Percentiles rank a stretch among this genome's conserved stretches.
Conservation (phyloP, 1,140 invertebrate species). For the Leptinotarsa lineolata region DNA sequence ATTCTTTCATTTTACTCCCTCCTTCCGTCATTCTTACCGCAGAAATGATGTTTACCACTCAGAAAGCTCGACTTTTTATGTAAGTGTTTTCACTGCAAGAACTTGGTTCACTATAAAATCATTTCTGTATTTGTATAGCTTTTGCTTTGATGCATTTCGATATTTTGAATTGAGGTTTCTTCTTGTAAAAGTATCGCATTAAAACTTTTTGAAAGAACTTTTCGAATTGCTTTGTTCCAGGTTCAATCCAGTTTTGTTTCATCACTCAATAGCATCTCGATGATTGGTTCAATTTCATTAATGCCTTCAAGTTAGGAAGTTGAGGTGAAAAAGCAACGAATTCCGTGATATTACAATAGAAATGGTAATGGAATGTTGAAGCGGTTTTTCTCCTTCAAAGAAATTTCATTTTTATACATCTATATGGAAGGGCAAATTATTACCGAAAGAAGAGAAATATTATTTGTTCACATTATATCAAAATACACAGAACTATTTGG, state of each 20-base stretch:
- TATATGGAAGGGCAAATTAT: too few relatives aligned
- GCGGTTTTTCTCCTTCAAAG: too few relatives aligned
- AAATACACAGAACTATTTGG: too few relatives aligned
- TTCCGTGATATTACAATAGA: too few relatives aligned
- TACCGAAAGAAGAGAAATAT: too few relatives aligned
- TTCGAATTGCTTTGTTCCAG: not conserved
- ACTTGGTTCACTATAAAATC: not conserved
- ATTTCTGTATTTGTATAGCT: not conserved
- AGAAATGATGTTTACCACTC: conserved; percentile 2
- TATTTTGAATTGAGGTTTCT: not conserved
- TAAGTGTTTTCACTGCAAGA: not conserved
- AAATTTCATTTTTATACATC: too few relatives aligned
- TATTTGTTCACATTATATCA: too few relatives aligned
- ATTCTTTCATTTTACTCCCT: not conserved
- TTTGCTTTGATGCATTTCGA: not conserved
- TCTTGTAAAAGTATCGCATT: not conserved
- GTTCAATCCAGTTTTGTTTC: not conserved
- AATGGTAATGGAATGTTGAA: too few relatives aligned
- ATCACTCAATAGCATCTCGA: too few relatives aligned
- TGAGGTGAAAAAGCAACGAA: too few relatives aligned
- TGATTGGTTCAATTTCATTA: too few relatives aligned
- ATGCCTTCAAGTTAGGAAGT: too few relatives aligned
- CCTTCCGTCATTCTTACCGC: not conserved
- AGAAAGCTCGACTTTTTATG: not conserved
- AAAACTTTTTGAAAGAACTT: not conserved